Evolutionary conservation across 2,113 vertebrate species (phyloP), one percentile per base, ranked within the genome.

Genomic region (Apteryx mantelli): DNA sequence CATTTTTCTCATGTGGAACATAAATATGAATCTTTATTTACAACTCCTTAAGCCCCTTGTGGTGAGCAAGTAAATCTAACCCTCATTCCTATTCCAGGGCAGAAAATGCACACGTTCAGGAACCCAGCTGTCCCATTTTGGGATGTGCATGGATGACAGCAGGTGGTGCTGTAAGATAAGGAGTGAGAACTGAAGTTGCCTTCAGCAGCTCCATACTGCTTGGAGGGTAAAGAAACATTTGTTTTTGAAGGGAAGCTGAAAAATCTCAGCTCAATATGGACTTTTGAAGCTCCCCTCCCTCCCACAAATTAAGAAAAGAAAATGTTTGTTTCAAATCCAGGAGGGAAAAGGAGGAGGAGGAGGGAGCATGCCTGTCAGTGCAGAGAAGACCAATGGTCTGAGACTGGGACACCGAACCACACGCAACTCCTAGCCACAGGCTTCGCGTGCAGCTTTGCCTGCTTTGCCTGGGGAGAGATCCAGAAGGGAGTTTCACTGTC

Each of bases 151-250:
- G 0, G 86, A 64, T 38, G 61, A 85, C 97, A 68, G 96, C 93
- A 98, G 97, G 22, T 86, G 97, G 97, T 80, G 95, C 96, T 97
- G 82, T 50, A 66, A 18, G 36, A 89, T 48, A 97, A 53, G 63
- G 11, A 40, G 82, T 63, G 60, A 26, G 34, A 8, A 7, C 3
- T 4, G 14, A 30, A 3, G 11, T 7, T 0, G 16, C 21, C 64
- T 2, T 8, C 7, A 2, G 2, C 42, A 4, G 66, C 32, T 14
- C 16, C 50, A 28, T 12, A 8, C 63, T 36, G 61, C 56, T 2
- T 3, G 2, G 18, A 8, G 8, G 18, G 4, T 3, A 3, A 7
- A 36, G 32, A 36, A 6, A n/a, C 13, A 1, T 2, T 2, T 0
- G 18, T 19, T 1, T 15, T n/a, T 9, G 5, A 2, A 24, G 24